Base-by-base conservation (phyloP, 2,888 invertebrate species). In the Autographa gamma region DNA sequence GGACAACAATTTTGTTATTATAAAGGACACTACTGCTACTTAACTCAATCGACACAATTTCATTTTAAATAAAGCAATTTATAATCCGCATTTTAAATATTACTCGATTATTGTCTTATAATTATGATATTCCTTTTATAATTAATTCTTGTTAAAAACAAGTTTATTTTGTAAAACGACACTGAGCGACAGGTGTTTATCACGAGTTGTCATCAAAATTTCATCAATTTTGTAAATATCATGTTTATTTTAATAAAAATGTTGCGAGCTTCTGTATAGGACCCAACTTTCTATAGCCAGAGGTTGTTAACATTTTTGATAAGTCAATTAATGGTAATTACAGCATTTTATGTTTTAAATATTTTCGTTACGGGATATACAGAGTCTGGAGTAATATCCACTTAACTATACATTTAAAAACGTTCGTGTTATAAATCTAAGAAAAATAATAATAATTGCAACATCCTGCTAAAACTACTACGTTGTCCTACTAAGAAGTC, bases 91-190 rank as follows among this genome's bases (percentile, higher is more conserved):
- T 64, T 63, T 65, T 69, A 48, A 69, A 61, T 69, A 54, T 60
- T 52, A 32, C 56, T 61, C 71, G 41, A 66, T 74, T 48, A 63
- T 65, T 71, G 63, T 54, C 56, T 60, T 54, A 61, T n/a, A 48
- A 48, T 48, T 64, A 18, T 25, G 63, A 63, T 54, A 61, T 52
- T 34, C 52, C 19, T 58, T 68, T 56, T 14, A 68, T 64, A 71
- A 61, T 78, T 71, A 62, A 72, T 58, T 75, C 18, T 63, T 64
- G 66, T 66, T 60, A 74, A 68, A 83, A 82, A 76, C 80, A 60
- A 70, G 67, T 66, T 70, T 63, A 74, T 54, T 74, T n/a, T 25
- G 41, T 62, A 38, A 59, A 74, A 18, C 43, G 32, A 18, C 48
- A 32, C 34, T 32, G 34, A 14, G 16, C 34, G 71, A 66, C 78